These are phyloP conservation scores for Eupithecia tripunctaria DNA, from an alignment of 2,888 invertebrate species.

Conservation along the genomic window DNA sequence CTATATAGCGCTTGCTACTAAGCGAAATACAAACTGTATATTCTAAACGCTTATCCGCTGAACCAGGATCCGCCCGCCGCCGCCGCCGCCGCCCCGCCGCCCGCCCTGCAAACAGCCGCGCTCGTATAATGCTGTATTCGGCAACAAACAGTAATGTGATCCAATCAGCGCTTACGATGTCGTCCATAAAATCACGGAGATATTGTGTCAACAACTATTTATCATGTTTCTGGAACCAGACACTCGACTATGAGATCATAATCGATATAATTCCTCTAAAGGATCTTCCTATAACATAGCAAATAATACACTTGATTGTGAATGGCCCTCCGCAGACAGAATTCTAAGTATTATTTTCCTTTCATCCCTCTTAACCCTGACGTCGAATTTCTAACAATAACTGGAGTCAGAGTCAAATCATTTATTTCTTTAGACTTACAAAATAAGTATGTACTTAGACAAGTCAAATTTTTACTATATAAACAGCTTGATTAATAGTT, in stretches of 20 bases:
- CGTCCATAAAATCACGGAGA: slow-evolving; percentile 17
- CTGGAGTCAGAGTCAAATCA: too few relatives aligned
- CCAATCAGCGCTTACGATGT: slow-evolving; percentile 24
- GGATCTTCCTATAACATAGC: neutral
- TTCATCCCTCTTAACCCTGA: neutral
- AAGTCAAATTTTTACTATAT: too few relatives aligned
- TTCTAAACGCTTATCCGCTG: neutral
- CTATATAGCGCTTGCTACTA: neutral
- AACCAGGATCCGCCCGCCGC: neutral
- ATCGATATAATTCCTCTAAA: neutral
- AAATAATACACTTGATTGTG: neutral
- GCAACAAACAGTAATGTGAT: slow-evolving; percentile 22
- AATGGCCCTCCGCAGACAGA: neutral
- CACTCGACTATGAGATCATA: neutral
- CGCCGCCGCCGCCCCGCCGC: neutral
- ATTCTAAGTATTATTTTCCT: neutral
- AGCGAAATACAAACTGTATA: neutral
- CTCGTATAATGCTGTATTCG: neutral
- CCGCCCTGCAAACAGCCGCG: neutral
- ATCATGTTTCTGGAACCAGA: slow-evolving; percentile 6
- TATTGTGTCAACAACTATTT: slow-evolving; percentile 15
- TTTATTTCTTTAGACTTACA: too few relatives aligned
- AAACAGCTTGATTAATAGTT: too few relatives aligned
- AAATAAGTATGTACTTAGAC: too few relatives aligned
- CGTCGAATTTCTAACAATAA: neutral